Percentiles rank a stretch among this genome's conserved stretches.
Conservation (phyloP, 2,888 invertebrate species). For the Drosophila mimica region DNA sequence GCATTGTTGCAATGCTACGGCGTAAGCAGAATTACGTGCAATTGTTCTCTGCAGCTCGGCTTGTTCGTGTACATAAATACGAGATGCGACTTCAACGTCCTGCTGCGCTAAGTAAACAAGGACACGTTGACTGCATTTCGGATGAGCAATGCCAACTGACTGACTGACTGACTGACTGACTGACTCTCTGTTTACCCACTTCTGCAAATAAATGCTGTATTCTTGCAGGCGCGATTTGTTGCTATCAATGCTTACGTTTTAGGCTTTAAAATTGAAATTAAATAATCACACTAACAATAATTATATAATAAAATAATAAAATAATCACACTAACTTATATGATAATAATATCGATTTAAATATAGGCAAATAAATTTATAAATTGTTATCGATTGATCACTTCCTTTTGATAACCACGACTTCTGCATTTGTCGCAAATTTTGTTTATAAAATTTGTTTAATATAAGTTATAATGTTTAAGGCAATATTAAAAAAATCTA, state of each 20-base stretch:
- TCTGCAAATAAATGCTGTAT: conserved; percentile 51
- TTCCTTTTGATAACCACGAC: no score
- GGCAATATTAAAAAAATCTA: no score
- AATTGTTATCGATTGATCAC: neutral
- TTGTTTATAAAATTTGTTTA: no score
- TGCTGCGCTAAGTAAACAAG: conserved; percentile 68
- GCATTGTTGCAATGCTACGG: conserved; percentile 67
- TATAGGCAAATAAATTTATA: neutral
- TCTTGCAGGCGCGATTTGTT: conserved; percentile 27
- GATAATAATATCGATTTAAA: neutral
- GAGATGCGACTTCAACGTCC: conserved; percentile 48
- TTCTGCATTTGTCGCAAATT: no score
- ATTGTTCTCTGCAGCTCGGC: conserved; percentile 79
- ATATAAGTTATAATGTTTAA: no score
- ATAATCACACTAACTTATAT: neutral
- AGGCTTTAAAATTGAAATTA: conserved; percentile 27
- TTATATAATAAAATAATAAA: neutral
- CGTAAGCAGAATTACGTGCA: conserved; percentile 82
- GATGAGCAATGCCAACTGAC: conserved; percentile 57
- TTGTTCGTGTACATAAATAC: conserved; percentile 82
- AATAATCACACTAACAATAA: neutral
- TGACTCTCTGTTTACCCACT: conserved; percentile 40
- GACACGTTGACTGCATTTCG: conserved; percentile 78
- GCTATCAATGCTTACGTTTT: conserved; percentile 14
- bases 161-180: conserved; percentile 57